Evolutionary conservation across 2,888 invertebrate species (phyloP).

Genomic region (Pardosa pseudoannulata): DNA sequence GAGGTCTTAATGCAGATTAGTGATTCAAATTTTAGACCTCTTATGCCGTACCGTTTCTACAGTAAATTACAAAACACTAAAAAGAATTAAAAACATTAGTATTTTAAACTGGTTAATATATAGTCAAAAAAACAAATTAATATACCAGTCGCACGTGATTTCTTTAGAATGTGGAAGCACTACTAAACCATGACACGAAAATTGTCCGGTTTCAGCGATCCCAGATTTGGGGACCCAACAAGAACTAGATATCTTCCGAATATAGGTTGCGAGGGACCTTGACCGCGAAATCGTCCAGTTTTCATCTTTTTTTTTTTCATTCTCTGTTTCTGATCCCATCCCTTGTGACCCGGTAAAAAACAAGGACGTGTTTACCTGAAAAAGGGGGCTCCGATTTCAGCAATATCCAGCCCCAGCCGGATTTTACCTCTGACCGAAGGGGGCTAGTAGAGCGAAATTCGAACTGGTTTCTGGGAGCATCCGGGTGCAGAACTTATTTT

Average conservation of each 20-base stretch:
- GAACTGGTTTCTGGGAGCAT: neutral
- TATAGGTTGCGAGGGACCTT: conserved; percentile 2
- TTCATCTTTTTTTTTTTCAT: neutral
- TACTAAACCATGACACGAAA: too few relatives aligned
- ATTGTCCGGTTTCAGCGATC: neutral
- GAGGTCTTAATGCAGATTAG: too few relatives aligned
- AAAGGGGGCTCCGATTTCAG: neutral
- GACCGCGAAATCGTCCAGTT: neutral
- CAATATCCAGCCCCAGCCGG: neutral
- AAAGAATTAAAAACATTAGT: too few relatives aligned
- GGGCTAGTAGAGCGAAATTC: neutral
- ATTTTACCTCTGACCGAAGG: neutral
- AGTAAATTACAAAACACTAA: too few relatives aligned
- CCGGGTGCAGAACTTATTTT: neutral
- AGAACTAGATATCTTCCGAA: neutral
- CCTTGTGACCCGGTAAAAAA: neutral
- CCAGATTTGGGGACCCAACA: neutral
- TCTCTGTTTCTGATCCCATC: too few relatives aligned
- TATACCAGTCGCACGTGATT: too few relatives aligned
- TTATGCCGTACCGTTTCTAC: too few relatives aligned
- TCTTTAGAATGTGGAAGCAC: too few relatives aligned
- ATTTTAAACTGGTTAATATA: too few relatives aligned
- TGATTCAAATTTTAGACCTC: too few relatives aligned
- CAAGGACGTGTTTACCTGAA: neutral
- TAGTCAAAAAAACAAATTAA: too few relatives aligned